Evolutionary conservation across 2,888 invertebrate genomes (phyloP), one percentile per base, ranked within the genome.

Genomic region (Macrophya annulata): DNA sequence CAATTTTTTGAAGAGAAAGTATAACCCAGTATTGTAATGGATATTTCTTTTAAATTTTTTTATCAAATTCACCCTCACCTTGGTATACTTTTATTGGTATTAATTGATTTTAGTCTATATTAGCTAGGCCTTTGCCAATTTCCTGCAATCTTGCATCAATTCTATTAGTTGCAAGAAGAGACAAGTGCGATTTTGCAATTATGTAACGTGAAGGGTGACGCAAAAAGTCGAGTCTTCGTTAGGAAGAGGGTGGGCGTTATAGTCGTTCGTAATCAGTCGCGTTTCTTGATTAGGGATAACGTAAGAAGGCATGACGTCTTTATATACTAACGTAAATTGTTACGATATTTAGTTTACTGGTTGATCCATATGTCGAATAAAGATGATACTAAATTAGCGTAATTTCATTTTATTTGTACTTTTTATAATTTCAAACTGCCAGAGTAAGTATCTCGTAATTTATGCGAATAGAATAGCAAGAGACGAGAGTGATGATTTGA

Each of bases 301-400:
- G 45, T 74, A 74, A 74, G 43, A 45, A 21, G 72, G 72, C n/a
- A 40, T 71, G 71, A 37, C 40, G 62, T 81, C n/a, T n/a, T n/a
- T n/a, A n/a, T 48, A 3, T 31, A 31, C 31, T 3, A 31, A 31
- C 31, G 31, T 1, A 31, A 31, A 31, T 3, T 51, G 10, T 48
- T 51, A 79, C 12, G 31, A 55, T 55, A 45, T 6, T 10, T n/a
- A 51, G n/a, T 77, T n/a, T 6, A 17, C 21, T 15, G 2, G 17
- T 15, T 51, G n/a, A 10, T 77, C 15, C 15, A 37, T 12, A 31
- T 25, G 21, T 48, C 55, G 55, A 55, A 55, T n/a, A 0, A 55
- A 17, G 55, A 8, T 6, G 55, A 55, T 55, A 10, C n/a, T n/a
- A 31, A n/a, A 55, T 6, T 0, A n/a, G 8, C 55, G 55, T 8